phyloP scores from a whole-genome alignment of 1,140 invertebrate species.

The Mylabris phalerata region DNA sequence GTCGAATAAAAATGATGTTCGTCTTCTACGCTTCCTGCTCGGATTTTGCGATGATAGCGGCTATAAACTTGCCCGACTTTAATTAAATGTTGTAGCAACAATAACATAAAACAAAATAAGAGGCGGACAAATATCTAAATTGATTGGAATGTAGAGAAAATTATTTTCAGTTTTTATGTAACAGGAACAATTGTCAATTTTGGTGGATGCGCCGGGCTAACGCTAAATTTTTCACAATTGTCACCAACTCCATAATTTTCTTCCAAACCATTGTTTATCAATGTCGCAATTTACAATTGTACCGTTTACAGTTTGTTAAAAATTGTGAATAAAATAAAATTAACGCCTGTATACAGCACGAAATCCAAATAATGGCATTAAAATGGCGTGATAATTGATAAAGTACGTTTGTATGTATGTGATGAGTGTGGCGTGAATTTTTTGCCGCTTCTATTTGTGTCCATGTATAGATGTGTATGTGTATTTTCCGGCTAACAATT shows the following conservation, averaged over 20 bases:
- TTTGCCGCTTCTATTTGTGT: constrained; percentile 1
- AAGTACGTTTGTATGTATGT: constrained; percentile 15
- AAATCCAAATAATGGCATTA: constrained; percentile 20
- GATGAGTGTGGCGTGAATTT: constrained; percentile 18
- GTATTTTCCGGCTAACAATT: not conserved
- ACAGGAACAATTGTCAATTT: no score
- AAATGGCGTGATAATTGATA: constrained; percentile 23
- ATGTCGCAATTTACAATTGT: constrained; percentile 7
- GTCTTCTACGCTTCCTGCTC: no score
- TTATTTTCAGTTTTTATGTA: no score
- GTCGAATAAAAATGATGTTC: no score
- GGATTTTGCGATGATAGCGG: no score
- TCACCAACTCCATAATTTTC: not conserved
- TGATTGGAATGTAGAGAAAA: no score
- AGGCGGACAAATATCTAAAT: no score
- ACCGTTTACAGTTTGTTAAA: not conserved
- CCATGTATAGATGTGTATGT: not conserved
- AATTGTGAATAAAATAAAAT: not conserved
- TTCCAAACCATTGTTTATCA: constrained; percentile 14
- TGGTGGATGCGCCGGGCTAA: no score
- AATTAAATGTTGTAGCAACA: no score
- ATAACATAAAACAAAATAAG: no score
- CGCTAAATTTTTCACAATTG: not conserved
- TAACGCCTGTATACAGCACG: constrained; percentile 13
- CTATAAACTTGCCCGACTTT: no score